Percentiles rank a stretch among this genome's conserved stretches.
These are phyloP conservation scores for Poeciliopsis prolifica DNA, from an alignment of 2,113 vertebrate genomes.

Conservation along the genomic window DNA sequence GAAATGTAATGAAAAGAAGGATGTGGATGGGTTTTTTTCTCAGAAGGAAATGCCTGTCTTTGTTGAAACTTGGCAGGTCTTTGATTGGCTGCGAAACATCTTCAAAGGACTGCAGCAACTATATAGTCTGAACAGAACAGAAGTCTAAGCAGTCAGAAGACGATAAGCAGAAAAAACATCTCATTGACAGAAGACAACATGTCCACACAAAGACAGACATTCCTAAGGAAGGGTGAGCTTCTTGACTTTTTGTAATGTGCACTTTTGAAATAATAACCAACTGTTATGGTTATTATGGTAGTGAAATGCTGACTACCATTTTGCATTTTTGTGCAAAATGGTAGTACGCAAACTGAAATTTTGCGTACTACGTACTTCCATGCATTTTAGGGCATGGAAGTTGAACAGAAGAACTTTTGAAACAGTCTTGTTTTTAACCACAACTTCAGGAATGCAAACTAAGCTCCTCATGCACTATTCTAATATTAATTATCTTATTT, in stretches of 20 bases:
- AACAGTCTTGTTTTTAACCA: neutral
- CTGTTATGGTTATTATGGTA: neutral
- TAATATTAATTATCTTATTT: neutral
- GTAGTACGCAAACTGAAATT: no score
- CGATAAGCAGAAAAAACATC: slow-evolving; percentile 4
- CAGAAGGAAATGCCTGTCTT: slow-evolving; percentile 6
- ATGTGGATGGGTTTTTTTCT: slow-evolving; percentile 15
- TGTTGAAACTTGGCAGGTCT: neutral
- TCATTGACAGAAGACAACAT: slow-evolving; percentile 31
- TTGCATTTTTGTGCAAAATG: no score
- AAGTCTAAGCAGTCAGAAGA: neutral
- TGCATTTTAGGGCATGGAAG: slow-evolving; percentile 2
- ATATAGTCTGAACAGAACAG: slow-evolving; percentile 42
- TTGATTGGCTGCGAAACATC: slow-evolving; percentile 47
- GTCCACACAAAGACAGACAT: slow-evolving; percentile 38
- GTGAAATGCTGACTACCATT: no score
- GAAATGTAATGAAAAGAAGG: slow-evolving; percentile 39
- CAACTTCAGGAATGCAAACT: neutral
- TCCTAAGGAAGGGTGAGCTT: slow-evolving; percentile 46
- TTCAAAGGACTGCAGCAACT: neutral
- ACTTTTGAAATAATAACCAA: neutral
- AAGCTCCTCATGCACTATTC: neutral
- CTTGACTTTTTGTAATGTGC: neutral
- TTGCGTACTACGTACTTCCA: no score
- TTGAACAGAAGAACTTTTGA: neutral